Percentiles rank a stretch among this genome's conserved stretches.
These are phyloP conservation scores for Acestrorhynchus altus DNA, from an alignment of 2,797 vertebrate genomes.

Conservation along the genomic window DNA sequence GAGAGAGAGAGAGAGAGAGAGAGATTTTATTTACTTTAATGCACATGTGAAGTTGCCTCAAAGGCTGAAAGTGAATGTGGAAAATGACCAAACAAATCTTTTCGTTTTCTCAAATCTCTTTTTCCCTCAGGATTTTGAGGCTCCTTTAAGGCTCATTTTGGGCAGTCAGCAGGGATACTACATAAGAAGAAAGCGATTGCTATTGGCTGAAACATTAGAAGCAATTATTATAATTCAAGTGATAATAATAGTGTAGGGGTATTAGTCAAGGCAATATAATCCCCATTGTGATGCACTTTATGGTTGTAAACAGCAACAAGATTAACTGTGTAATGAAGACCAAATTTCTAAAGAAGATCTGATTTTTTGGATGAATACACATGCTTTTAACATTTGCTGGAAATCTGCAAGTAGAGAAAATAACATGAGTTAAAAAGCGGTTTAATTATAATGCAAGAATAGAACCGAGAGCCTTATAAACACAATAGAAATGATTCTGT, in stretches of 20 bases:
- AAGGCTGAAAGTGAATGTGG: background rate
- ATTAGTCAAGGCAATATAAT: background rate
- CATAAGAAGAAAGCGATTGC: background rate
- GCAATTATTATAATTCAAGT: background rate
- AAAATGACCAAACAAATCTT: background rate
- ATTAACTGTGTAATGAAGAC: background rate
- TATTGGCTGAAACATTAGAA: background rate
- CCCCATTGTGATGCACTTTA: background rate
- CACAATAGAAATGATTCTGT: background rate
- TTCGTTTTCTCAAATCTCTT: background rate
- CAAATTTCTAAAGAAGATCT: background rate
- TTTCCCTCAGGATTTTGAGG: background rate
- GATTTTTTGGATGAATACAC: background rate
- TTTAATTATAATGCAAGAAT: background rate
- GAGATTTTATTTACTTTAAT: background rate
- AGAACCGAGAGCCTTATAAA: too few species aligned
- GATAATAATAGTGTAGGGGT: background rate
- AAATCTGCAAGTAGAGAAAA: too few species aligned
- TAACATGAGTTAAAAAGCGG: background rate
- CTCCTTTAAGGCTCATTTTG: background rate
- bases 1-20: too few species aligned
- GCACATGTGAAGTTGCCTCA: background rate
- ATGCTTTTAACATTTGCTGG: background rate
- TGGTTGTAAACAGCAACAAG: background rate
- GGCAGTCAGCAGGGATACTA: background rate